These are phyloP conservation scores for Nothoprocta pentlandii DNA, from an alignment of 2,113 vertebrate species.

Conservation along the genomic window DNA sequence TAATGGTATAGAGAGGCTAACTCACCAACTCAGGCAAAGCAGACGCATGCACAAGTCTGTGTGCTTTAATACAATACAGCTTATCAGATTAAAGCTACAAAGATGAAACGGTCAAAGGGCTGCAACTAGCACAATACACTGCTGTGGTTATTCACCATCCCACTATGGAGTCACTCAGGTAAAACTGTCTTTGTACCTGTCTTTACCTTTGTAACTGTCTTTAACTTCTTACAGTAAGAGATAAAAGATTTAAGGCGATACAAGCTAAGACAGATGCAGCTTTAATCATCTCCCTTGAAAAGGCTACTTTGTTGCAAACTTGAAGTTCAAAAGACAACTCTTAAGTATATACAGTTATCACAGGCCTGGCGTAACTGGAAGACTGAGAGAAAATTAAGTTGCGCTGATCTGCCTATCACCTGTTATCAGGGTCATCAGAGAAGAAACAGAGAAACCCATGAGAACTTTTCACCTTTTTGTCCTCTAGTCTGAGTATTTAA, in stretches of 20 bases:
- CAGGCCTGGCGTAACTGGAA: background rate
- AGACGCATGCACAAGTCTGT: background rate
- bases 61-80: background rate
- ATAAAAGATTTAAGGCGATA: background rate
- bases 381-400: accelerated
- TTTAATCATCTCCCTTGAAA: background rate
- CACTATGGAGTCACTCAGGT: background rate
- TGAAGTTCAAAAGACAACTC: background rate
- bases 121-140: background rate
- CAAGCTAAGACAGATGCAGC: background rate
- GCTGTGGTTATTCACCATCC: background rate
- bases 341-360: background rate
- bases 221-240: background rate
- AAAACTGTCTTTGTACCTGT: background rate
- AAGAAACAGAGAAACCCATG: background rate
- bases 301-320: background rate
- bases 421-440: background rate
- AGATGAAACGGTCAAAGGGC: background rate
- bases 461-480: background rate
- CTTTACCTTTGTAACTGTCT: too few relatives aligned
- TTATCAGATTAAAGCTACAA: background rate
- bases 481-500: too few relatives aligned
- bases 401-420: background rate
- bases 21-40: background rate
- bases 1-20: background rate